Conservation (phyloP, 92 coral and sea anemone genomes). For the Paragorgia papillata region DNA sequence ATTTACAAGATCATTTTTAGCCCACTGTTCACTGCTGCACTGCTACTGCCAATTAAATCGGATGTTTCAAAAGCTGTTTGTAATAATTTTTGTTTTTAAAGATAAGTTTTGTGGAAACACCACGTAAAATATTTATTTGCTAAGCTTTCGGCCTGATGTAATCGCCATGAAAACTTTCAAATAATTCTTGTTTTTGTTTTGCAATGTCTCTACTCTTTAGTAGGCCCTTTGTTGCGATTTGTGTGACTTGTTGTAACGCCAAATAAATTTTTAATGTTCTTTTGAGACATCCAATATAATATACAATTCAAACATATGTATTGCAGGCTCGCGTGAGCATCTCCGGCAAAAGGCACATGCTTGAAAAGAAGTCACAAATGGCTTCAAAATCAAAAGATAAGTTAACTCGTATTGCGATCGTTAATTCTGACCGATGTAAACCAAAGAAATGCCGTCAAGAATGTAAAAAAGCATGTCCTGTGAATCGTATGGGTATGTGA, state of each 20-base stretch:
- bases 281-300: not conserved
- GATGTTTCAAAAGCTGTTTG: constrained; percentile 15
- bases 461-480: constrained; percentile 96
- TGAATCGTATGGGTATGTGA: constrained; percentile 90
- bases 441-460: constrained; percentile 92
- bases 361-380: constrained; percentile 29
- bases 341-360: constrained; percentile 18
- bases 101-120: too few relatives aligned
- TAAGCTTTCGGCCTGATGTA: too few relatives aligned
- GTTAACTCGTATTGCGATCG: constrained; percentile 95
- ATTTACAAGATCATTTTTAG: not conserved
- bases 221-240: too few relatives aligned
- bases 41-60: constrained; percentile 4
- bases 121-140: too few relatives aligned
- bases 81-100: too few relatives aligned
- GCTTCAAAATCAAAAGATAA: constrained; percentile 64
- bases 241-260: too few relatives aligned
- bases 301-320: not conserved
- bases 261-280: too few relatives aligned
- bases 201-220: too few relatives aligned
- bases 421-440: constrained; percentile 87
- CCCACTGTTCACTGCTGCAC: not conserved
- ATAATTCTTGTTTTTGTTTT: too few relatives aligned
- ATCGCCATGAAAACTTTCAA: too few relatives aligned
- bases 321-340: constrained; percentile 28